Base-by-base conservation (phyloP, 2,888 invertebrate genomes). In the Drosophila nr. perissopoda region DNA sequence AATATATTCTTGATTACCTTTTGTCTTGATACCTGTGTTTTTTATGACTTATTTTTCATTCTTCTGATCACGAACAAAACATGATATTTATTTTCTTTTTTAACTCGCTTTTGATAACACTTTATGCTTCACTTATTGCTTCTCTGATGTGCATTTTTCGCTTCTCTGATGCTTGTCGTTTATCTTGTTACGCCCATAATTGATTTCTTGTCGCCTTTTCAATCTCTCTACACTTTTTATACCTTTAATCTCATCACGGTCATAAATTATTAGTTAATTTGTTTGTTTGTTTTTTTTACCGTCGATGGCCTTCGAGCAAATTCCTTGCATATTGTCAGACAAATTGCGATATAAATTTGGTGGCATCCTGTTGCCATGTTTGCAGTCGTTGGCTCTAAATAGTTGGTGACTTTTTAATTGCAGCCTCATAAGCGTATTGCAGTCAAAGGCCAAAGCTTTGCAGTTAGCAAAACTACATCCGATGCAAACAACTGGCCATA, bases 401-500 rank as follows among this genome's bases (percentile, higher is more conserved):
- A 66, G 75, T 66, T 75, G 31, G 27, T 56, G 79, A 78, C 75
- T 80, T 82, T 83, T 68, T 83, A 83, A 83, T 83, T 83, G 75
- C 83, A 68, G 68, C 42, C 65, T 53, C 67, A 68, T 68, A 66
- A 76, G 70, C 70, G 59, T 42, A 60, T 62, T 79, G 53, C 62
- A 61, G 70, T 62, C 58, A 27, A 54, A 48, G n/a, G 40, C 34
- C 34, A 60, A 51, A 54, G 59, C 54, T 67, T 69, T 70, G 42
- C 56, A 40, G 69, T 46, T 49, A 38, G 25, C 27, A 48, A 16
- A 57, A 64, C 57, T 57, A 48, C 57, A 40, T 61, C 33, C 46
- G 49, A 66, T 51, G 66, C 61, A 63, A 73, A 58, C 64, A 76
- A 66, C 58, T 70, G 40, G 65, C 78, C 61, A 60, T 62, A 31